Percentiles rank a stretch among this genome's conserved stretches.
Conservation (phyloP, 2,113 vertebrate species). For the Zootoca vivipara region DNA sequence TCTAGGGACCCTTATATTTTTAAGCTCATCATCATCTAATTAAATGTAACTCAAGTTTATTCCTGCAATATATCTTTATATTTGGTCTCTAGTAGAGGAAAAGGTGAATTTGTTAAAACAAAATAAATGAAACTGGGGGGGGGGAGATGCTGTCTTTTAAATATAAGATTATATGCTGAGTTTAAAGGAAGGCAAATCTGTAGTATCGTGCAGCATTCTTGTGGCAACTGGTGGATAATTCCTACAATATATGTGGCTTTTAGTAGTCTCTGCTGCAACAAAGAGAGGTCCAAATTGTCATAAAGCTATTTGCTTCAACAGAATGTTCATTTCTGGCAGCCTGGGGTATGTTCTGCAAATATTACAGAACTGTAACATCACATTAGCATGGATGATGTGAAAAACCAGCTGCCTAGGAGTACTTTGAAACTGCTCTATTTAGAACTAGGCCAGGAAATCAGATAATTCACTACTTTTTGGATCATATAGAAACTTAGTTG, state of each 20-base stretch:
- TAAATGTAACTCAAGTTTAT: conserved; percentile 20
- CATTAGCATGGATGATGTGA: not conserved
- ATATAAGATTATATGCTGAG: not conserved
- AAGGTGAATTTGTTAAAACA: not conserved
- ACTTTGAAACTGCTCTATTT: not conserved
- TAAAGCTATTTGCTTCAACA: not conserved
- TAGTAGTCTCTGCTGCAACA: not conserved
- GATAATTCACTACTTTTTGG: not conserved
- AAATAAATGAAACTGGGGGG: not conserved
- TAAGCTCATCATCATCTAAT: conserved; percentile 15
- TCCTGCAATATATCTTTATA: not conserved
- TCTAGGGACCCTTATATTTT: conserved; percentile 14
- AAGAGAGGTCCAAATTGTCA: not conserved
- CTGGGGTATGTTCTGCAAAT: not conserved
- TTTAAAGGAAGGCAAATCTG: not conserved
- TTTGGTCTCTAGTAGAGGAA: not conserved
- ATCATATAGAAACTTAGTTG: not conserved
- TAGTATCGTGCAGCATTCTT: not conserved
- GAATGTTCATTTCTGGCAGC: not conserved
- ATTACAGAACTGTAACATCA: not conserved
- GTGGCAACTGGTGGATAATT: not conserved
- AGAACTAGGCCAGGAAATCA: not conserved
- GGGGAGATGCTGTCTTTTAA: not conserved
- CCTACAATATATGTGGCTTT: not conserved
- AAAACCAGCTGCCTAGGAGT: not conserved